A percentile compares a stretch with the other conserved stretches of the same genome.
phyloP scores from a whole-genome alignment of 1,140 invertebrate genomes.

The Ctenoplectra terminalis region DNA sequence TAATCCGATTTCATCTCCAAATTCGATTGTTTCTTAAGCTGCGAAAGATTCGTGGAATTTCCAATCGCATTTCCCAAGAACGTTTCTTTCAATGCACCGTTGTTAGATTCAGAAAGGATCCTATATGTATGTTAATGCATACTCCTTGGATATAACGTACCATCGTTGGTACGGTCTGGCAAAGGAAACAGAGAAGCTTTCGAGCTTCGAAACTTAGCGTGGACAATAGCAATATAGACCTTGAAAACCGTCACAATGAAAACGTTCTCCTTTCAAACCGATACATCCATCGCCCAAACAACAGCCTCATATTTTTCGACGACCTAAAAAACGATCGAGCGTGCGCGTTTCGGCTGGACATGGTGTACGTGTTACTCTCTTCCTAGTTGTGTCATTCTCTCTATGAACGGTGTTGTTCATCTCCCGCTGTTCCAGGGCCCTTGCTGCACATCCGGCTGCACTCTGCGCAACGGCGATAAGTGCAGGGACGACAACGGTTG shows the following conservation, averaged over 20 bases:
- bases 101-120: background rate
- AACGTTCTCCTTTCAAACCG: slow-evolving; percentile 8
- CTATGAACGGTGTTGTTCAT: background rate
- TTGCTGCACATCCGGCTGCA: slow-evolving; percentile 95
- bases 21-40: too few relatives aligned
- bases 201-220: slow-evolving; percentile 1
- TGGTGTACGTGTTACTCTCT: background rate
- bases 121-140: slow-evolving; percentile 7
- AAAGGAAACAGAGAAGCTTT: slow-evolving; percentile 6
- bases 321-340: slow-evolving; percentile 10
- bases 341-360: background rate
- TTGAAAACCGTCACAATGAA: background rate
- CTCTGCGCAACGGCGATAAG: slow-evolving; percentile 92
- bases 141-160: too few relatives aligned
- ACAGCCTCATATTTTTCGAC: background rate
- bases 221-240: slow-evolving; percentile 1
- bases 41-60: background rate
- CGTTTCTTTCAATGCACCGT: background rate
- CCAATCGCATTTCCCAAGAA: background rate
- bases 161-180: background rate
- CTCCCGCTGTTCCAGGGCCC: slow-evolving; percentile 89
- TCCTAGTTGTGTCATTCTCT: background rate
- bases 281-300: slow-evolving; percentile 2
- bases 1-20: too few relatives aligned
- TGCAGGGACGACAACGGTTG: slow-evolving; percentile 97